Base-by-base conservation (phyloP, 1,140 invertebrate species). In the Apis dorsata region DNA sequence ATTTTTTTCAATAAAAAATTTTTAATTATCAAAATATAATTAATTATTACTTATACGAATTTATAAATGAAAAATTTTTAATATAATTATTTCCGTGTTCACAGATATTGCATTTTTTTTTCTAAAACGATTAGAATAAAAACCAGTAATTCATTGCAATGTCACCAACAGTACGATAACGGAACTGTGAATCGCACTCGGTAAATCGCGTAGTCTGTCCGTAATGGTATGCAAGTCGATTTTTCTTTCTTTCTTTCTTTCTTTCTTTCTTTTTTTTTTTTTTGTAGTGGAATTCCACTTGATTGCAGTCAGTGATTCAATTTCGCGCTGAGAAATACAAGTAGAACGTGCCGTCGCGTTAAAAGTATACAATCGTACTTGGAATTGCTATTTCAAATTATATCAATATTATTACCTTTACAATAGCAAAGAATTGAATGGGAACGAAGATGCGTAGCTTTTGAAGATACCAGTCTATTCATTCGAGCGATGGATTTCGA, bases 161-260 rank as follows among this genome's bases (percentile, higher is more conserved):
- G 68, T n/a, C 44, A 28, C 34, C 68, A 49, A 15, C 24, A 69
- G 34, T n/a, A 9, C 68, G 34, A 70, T 51, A 70, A 70, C 34
- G 19, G 68, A 68, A 68, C 68, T 51, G 68, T n/a, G 44, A 70
- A 70, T 70, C 34, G 68, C 12, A 49, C 44, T 70, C 44, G 13
- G 68, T 70, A 70, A 70, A 70, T 70, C 68, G 68, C 68, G 44
- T 70, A 44, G 24, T 13, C 44, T 12, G 21, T 17, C 21, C 44
- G 44, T 70, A 70, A 70, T 70, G 68, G 44, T 70, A 70, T 70
- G 68, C 68, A 49, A 49, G 68, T 70, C 44, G 21, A 70, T 69
- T 69, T 69, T 69, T 69, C 34, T 17, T 44, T 69, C 17, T 63
- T 13, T 9, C 60, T 15, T 59, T 59, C 2, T 34, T 66, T 34